Evolutionary conservation across 1,140 invertebrate species (phyloP), one percentile per base, ranked within the genome.

Genomic region (Drosophila asahinai): DNA sequence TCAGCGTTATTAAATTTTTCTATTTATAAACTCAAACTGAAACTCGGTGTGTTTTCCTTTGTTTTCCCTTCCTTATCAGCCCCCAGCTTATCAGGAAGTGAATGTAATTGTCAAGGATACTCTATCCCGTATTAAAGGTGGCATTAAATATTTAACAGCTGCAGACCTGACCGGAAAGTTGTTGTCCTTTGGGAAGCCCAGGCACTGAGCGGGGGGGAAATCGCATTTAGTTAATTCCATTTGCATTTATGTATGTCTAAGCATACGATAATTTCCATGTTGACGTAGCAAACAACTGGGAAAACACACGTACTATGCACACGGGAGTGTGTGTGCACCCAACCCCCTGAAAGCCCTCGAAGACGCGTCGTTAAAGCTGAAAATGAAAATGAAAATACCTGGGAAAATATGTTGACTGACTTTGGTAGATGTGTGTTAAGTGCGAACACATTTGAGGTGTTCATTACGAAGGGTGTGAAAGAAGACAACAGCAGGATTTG

Each of bases 1-100:
- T 89, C 78, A 89, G 65, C 84, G 77, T 89, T 89, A 89, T 89
- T 89, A 89, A 89, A 89, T 68, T 73, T 38, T 42, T 84, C 86
- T 89, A 89, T 89, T 89, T 90, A 89, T 89, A 89, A 80, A 84
- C 73, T 54, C 60, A 49, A 80, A 76, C 36, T 64, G 64, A 79
- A 81, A 51, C 68, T 60, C 54, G 58, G 60, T 68, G 58, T 71
- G 60, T 71, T 80, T 73, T 62, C 64, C 19, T 45, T 27, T 52
- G 48, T 76, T 49, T 52, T 40, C 38, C 61, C 57, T 43, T 65
- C 58, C 62, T 77, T 80, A 81, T 77, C 60, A 48, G 42, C 19
- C 17, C 36, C 30, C 6, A 9, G 64, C 64, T 83, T 87, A 89
- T 89, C 80, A 87, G 77, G 63, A 60, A 66, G 70, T 73, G 68